Conservation (phyloP, 2,113 vertebrate species). For the Typhlomys cinereus region DNA sequence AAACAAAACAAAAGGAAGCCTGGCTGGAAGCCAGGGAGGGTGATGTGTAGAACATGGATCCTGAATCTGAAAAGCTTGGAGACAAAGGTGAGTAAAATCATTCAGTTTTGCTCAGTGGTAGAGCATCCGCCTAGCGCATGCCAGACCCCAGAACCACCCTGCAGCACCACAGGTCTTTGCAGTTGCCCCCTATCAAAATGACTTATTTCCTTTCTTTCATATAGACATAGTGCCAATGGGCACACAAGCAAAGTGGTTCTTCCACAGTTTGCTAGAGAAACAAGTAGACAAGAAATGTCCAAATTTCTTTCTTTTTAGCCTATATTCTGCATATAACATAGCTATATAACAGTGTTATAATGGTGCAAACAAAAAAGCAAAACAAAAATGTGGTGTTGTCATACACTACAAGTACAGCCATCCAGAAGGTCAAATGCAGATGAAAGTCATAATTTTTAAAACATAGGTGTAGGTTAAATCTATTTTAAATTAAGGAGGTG, state of each 20-base stretch:
- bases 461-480: not conserved
- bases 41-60: not conserved
- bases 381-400: not conserved
- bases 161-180: not conserved
- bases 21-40: not conserved
- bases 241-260: not conserved
- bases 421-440: not conserved
- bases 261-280: not conserved
- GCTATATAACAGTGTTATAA: not conserved
- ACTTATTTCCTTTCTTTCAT: not conserved
- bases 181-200: not conserved
- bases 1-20: not conserved
- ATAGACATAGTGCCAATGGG: not conserved
- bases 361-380: not conserved
- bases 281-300: conserved; percentile 36
- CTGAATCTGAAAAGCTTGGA: not conserved
- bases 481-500: not conserved
- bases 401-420: not conserved
- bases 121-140: not conserved
- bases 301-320: not conserved
- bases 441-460: not conserved
- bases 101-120: not conserved
- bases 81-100: not conserved
- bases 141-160: too few relatives aligned
- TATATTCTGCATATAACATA: not conserved